Base-by-base conservation (phyloP, 2,113 vertebrate species). In the Mungos mungo region DNA sequence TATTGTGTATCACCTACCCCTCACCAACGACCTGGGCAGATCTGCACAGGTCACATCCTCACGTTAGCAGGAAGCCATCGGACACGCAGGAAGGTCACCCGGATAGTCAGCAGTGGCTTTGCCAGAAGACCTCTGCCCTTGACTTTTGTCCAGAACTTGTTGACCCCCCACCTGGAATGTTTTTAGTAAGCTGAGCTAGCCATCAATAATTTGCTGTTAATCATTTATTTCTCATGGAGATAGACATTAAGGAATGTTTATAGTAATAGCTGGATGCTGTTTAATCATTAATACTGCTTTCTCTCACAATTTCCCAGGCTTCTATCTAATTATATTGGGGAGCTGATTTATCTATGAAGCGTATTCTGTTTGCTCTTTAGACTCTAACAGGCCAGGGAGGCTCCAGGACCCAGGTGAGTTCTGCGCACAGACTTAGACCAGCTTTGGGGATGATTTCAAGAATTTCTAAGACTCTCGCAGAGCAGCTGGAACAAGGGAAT, bases 361-460 rank as follows among this genome's bases (percentile, higher is more conserved):
- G 1, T 15, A 50, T 52, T 60, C n/a, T 41, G 5, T n/a, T 41
- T 74, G 72, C 54, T 96, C 63, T 91, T 81, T 77, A 87, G 54
- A 83, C 74, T 15, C 54, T 41, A 66, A 4, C 12, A 15, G 83
- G 63, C 4, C 0, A 95, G 91, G 38, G 89, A 25, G 5, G 71
- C 25, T 66, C 81, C n/a, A 76, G 80, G 18, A 88, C 86, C 71
- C 79, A 3, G 94, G 98, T 98, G 93, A 98, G 98, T 98, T 89
- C 21, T 0, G 0, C 18, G 25, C 5, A 0, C 27, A 25, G 72
- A 10, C 25, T 11, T 25, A 4, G 18, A n/a, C 10, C 13, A 18
- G 18, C 60, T 83, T 52, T 0, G 15, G 47, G 10, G 19, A 82
- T 21, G 35, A 19, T 57, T 90, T 60, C 21, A 27, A 38, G 25